Evolutionary conservation across 2,888 invertebrate species (phyloP).

Genomic region (Xanthorhoe designata): DNA sequence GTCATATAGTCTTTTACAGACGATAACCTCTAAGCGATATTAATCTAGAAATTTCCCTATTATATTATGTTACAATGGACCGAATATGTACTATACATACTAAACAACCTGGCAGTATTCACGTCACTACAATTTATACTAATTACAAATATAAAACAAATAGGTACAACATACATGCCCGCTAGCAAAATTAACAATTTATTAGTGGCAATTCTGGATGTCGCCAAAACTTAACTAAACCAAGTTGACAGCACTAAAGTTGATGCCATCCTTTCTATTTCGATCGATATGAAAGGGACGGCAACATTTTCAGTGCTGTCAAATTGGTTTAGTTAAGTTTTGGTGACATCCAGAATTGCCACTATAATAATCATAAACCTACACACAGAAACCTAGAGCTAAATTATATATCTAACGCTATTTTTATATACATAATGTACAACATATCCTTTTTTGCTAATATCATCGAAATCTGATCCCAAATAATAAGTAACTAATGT

Average conservation of each 20-base stretch:
- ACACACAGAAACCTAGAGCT: conserved; percentile 69
- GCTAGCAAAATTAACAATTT: conserved; percentile 59
- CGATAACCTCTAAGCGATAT: not conserved
- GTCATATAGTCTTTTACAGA: not conserved
- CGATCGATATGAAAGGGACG: no score
- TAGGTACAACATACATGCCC: conserved; percentile 60
- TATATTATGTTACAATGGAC: conserved; percentile 21
- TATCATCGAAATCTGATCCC: conserved; percentile 26
- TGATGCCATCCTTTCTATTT: no score
- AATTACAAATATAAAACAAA: conserved; percentile 58
- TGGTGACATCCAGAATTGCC: no score
- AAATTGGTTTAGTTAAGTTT: no score
- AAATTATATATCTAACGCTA: conserved; percentile 71
- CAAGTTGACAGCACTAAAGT: no score
- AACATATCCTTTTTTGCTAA: conserved; percentile 57
- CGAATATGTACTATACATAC: conserved; percentile 28
- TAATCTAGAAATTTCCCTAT: conserved; percentile 8
- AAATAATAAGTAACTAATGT: conserved; percentile 4
- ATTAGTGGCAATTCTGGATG: no score
- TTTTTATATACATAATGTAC: conserved; percentile 80
- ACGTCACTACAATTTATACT: conserved; percentile 50
- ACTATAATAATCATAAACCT: conserved; percentile 56
- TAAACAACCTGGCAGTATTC: conserved; percentile 51
- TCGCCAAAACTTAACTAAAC: no score
- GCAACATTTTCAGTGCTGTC: no score